Conservation (phyloP, 2,797 vertebrate species). For the Psittacula echo region DNA sequence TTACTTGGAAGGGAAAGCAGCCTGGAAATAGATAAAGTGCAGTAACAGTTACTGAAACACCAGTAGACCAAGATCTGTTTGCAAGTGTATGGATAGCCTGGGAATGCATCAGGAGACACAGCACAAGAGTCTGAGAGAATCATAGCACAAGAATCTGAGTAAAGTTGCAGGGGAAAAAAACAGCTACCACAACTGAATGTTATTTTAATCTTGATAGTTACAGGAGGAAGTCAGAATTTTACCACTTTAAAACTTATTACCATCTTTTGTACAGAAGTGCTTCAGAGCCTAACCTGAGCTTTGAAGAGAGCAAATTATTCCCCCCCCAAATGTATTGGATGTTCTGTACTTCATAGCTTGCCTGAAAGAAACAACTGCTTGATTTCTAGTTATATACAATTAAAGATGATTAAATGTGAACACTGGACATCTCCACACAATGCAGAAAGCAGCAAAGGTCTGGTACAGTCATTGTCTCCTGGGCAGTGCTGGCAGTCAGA, state of each 20-base stretch:
- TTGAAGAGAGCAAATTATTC: not conserved
- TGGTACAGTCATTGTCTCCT: fast-evolving
- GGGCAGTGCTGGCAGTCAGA: not conserved
- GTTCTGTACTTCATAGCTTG: not conserved
- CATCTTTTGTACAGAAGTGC: not conserved
- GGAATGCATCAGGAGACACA: not conserved
- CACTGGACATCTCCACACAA: fast-evolving
- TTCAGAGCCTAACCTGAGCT: not conserved
- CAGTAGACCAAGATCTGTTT: slow-evolving; percentile 27
- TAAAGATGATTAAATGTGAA: not conserved
- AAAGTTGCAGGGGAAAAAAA: not conserved
- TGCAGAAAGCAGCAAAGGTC: not conserved
- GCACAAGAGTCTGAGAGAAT: not conserved
- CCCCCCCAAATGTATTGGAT: not conserved
- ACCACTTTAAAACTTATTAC: not conserved
- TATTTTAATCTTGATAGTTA: slow-evolving; percentile 15
- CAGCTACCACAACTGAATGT: not conserved
- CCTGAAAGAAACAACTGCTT: not conserved
- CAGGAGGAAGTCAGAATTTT: not conserved
- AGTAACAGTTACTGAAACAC: slow-evolving; percentile 40
- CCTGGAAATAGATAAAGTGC: slow-evolving; percentile 63
- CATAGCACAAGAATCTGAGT: not conserved
- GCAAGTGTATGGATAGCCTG: not conserved
- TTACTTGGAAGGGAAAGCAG: slow-evolving; percentile 60
- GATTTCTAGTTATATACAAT: not conserved